These are phyloP conservation scores for Nothobranchius furzeri DNA, from an alignment of 2,113 vertebrate genomes.

Conservation along the genomic window DNA sequence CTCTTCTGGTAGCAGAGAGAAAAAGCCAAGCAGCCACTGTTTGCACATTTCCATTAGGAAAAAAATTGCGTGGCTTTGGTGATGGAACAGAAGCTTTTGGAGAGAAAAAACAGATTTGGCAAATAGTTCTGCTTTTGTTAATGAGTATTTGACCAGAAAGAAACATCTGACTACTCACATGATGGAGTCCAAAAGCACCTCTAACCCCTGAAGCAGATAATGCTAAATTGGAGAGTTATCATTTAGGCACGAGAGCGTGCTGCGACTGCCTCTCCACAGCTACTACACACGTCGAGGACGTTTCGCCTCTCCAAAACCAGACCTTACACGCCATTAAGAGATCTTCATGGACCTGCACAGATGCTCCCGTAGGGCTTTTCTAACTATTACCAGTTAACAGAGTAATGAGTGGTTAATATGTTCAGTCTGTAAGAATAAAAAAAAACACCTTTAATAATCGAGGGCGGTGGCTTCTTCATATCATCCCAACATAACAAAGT, in stretches of 20 bases:
- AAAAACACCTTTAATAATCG: too few species aligned
- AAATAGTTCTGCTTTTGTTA: slow-evolving; percentile 59
- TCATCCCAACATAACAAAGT: slow-evolving; percentile 30
- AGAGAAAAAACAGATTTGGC: slow-evolving; percentile 42
- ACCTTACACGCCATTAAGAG: slow-evolving; percentile 51
- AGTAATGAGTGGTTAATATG: slow-evolving; percentile 12
- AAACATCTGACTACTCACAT: slow-evolving; percentile 79
- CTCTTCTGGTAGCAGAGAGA: slow-evolving; percentile 9
- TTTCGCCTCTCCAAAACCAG: slow-evolving; percentile 55
- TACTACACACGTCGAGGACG: slow-evolving; percentile 64
- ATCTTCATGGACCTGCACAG: slow-evolving; percentile 60
- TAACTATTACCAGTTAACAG: slow-evolving; percentile 30
- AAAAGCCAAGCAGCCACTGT: slow-evolving; percentile 20
- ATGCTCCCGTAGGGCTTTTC: slow-evolving; percentile 39
- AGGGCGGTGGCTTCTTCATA: slow-evolving; percentile 17
- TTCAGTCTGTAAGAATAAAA: slow-evolving; percentile 4
- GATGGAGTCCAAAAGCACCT: slow-evolving; percentile 69
- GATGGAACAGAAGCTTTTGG: slow-evolving; percentile 17
- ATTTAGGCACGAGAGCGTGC: slow-evolving; percentile 73
- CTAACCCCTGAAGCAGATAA: slow-evolving; percentile 75
- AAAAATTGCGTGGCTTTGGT: slow-evolving; percentile 44
- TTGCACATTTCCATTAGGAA: slow-evolving; percentile 25
- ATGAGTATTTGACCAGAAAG: slow-evolving; percentile 74
- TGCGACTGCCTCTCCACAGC: slow-evolving; percentile 70
- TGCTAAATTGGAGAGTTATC: slow-evolving; percentile 78